Evolutionary conservation across 2,797 vertebrate species (phyloP).

Genomic region (Gallinago solitaria): DNA sequence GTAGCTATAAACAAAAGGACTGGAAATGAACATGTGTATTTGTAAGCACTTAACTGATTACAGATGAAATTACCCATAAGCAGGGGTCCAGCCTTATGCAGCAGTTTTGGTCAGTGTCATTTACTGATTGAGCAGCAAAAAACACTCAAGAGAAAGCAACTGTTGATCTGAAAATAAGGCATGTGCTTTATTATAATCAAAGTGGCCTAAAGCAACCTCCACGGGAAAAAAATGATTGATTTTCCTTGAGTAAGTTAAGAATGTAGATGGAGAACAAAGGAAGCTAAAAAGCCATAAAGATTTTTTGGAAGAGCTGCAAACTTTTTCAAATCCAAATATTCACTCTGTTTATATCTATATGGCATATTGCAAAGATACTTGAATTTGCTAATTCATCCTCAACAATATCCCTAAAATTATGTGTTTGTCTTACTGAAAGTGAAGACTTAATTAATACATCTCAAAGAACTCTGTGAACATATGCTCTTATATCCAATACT

Average conservation of each 20-base stretch:
- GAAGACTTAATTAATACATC: not conserved
- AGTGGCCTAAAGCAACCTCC: not conserved
- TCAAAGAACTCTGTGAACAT: not conserved
- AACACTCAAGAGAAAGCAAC: not conserved
- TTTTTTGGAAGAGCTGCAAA: not conserved
- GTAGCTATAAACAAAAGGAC: not conserved
- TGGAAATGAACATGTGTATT: not conserved
- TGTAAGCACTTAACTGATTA: not conserved
- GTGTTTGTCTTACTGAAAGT: not conserved
- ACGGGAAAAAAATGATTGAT: not conserved
- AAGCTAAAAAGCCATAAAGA: not conserved
- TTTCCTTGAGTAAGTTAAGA: not conserved
- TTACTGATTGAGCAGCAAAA: not conserved
- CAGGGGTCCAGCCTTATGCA: not conserved
- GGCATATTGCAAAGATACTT: fast-evolving
- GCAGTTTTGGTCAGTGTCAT: not conserved
- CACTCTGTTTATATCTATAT: not conserved
- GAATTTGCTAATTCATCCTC: not conserved
- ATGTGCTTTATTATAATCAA: not conserved
- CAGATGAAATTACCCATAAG: not conserved
- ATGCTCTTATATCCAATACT: fast-evolving
- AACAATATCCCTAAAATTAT: not conserved
- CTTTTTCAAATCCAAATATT: not conserved
- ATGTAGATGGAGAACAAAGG: not conserved
- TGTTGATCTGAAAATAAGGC: not conserved